Evolutionary conservation across 2,888 invertebrate species (phyloP).

Genomic region (Melanostoma mellinum): DNA sequence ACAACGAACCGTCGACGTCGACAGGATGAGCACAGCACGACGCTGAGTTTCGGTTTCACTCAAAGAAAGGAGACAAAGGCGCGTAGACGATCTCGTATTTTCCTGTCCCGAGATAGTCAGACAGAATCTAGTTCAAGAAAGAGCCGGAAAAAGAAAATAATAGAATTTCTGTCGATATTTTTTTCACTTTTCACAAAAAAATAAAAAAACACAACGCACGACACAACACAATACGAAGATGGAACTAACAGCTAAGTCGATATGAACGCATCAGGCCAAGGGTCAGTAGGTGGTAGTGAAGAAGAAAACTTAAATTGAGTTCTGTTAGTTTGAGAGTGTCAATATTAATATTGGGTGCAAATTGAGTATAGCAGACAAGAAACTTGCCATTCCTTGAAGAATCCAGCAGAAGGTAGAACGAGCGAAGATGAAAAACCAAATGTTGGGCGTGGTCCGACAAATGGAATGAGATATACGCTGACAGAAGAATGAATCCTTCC

Average conservation of each 20-base stretch:
- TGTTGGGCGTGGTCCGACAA: slow-evolving; percentile 60
- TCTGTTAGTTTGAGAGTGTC: slow-evolving; percentile 70
- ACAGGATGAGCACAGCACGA: slow-evolving; percentile 38
- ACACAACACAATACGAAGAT: slow-evolving; percentile 7
- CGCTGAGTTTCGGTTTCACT: background rate
- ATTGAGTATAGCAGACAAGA: slow-evolving; percentile 55
- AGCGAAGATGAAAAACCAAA: slow-evolving; percentile 20
- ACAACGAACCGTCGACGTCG: slow-evolving; percentile 43
- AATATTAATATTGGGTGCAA: slow-evolving; percentile 71
- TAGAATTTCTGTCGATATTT: slow-evolving; percentile 59
- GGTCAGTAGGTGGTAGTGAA: slow-evolving; percentile 6
- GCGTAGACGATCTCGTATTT: slow-evolving; percentile 53
- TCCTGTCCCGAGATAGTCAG: slow-evolving; percentile 32
- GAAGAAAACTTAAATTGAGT: slow-evolving; percentile 66
- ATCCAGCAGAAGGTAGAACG: background rate
- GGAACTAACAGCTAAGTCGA: too few relatives aligned
- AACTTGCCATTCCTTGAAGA: slow-evolving; percentile 2
- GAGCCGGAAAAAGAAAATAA: slow-evolving; percentile 56
- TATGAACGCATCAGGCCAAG: background rate
- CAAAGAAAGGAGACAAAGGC: slow-evolving; percentile 9
- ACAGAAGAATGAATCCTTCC: slow-evolving; percentile 34
- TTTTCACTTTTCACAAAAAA: slow-evolving; percentile 24
- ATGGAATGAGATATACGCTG: slow-evolving; percentile 23
- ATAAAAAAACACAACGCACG: slow-evolving; percentile 13
- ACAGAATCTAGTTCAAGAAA: background rate